Percentiles rank a stretch among this genome's conserved stretches.
Evolutionary conservation across 2,113 vertebrate species (phyloP).

Genomic region (Pimephales promelas): DNA sequence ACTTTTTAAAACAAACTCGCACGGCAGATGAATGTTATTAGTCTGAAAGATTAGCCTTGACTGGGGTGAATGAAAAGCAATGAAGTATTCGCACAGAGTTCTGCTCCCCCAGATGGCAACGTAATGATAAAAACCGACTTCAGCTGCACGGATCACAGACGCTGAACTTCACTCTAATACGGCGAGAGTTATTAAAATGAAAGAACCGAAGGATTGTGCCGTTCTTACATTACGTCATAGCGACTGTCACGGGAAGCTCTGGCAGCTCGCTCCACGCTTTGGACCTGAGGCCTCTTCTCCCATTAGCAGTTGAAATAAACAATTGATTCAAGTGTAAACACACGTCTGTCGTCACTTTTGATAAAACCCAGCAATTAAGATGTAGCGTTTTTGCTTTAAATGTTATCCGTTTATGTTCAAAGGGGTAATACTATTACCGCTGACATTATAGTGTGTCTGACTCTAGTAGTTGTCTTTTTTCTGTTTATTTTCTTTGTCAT

Average conservation of each 20-base stretch:
- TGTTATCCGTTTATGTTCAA: slow-evolving; percentile 44
- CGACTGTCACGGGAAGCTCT: slow-evolving; percentile 57
- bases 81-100: slow-evolving; percentile 51
- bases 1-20: slow-evolving; percentile 76
- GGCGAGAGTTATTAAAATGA: slow-evolving; percentile 37
- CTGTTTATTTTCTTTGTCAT: slow-evolving; percentile 49
- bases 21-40: slow-evolving; percentile 71
- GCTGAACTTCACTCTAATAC: slow-evolving; percentile 33
- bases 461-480: slow-evolving; percentile 13
- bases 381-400: slow-evolving; percentile 25
- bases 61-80: slow-evolving; percentile 64
- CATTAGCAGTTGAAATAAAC: slow-evolving; percentile 73
- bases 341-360: slow-evolving; percentile 64
- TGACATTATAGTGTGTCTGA: slow-evolving; percentile 30
- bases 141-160: slow-evolving; percentile 50
- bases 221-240: slow-evolving; percentile 58
- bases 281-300: slow-evolving; percentile 58
- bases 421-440: slow-evolving; percentile 21
- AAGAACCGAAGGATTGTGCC: slow-evolving; percentile 39
- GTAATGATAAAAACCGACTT: slow-evolving; percentile 55
- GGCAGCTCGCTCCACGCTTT: slow-evolving; percentile 3
- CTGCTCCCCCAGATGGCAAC: slow-evolving; percentile 41
- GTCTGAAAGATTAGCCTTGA: slow-evolving; percentile 65
- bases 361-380: slow-evolving; percentile 57
- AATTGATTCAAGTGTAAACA: slow-evolving; percentile 70